These are phyloP conservation scores for Chrysemys picta DNA, from an alignment of 2,113 vertebrate species.

Conservation along the genomic window DNA sequence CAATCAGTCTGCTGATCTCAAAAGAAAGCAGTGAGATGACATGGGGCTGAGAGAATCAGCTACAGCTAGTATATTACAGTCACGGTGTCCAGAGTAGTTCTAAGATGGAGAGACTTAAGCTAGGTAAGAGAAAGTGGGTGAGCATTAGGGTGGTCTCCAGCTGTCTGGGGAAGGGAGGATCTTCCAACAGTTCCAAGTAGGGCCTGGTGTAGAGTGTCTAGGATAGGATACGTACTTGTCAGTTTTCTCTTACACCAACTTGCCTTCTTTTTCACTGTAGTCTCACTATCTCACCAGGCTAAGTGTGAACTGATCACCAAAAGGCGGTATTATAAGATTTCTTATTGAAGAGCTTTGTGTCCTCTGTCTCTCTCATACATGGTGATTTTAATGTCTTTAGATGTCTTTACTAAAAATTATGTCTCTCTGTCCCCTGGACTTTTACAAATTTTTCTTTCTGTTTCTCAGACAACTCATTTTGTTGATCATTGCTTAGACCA, in stretches of 20 bases:
- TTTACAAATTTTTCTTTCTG: background rate
- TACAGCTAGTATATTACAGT: background rate
- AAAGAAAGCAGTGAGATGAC: background rate
- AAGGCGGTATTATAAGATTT: background rate
- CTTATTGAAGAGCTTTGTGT: background rate
- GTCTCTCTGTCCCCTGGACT: slow-evolving; percentile 4
- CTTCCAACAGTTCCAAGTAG: background rate
- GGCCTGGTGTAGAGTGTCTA: background rate
- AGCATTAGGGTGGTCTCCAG: background rate
- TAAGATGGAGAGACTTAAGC: background rate
- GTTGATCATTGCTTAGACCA: background rate
- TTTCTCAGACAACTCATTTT: background rate
- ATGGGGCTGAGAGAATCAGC: rapidly evolving
- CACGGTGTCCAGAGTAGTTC: no score
- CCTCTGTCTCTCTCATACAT: background rate
- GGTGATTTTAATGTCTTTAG: background rate
- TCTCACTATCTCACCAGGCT: background rate
- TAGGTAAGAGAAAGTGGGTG: rapidly evolving
- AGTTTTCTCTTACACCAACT: rapidly evolving
- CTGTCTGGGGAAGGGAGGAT: background rate
- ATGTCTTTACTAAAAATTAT: slow-evolving; percentile 7
- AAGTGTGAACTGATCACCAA: rapidly evolving
- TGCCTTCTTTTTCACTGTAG: background rate
- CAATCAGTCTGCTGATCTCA: background rate
- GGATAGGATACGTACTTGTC: background rate